Conservation (phyloP, 2,797 vertebrate genomes). For the Tinamus major region DNA sequence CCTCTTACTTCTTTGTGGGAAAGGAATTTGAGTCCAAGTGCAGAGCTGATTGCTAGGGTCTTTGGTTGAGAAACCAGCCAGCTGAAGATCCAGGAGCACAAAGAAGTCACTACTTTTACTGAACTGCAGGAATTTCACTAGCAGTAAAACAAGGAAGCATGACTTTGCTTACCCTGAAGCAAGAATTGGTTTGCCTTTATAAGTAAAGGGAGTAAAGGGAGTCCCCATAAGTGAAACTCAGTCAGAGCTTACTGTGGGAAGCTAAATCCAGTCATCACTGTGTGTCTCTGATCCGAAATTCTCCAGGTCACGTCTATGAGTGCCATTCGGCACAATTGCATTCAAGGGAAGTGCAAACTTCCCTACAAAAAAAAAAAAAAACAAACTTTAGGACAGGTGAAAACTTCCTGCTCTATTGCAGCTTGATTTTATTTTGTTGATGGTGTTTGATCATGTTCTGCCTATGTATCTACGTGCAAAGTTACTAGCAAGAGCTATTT, state of each 20-base stretch:
- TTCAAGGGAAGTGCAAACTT: background rate
- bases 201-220: background rate
- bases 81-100: background rate
- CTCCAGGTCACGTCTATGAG: background rate
- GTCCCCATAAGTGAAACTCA: background rate
- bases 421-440: constrained; percentile 14
- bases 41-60: background rate
- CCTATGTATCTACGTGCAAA: background rate
- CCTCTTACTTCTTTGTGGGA: background rate
- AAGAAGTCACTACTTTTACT: background rate
- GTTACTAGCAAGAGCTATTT: background rate
- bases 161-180: background rate
- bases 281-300: background rate
- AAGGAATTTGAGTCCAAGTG: background rate
- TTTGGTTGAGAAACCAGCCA: background rate
- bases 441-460: background rate
- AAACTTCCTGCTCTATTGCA: background rate
- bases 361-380: background rate
- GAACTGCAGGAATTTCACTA: background rate
- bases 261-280: background rate
- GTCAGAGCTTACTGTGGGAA: background rate
- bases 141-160: background rate
- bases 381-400: background rate
- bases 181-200: background rate
- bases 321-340: background rate